Evolutionary conservation across 2,888 invertebrate species (phyloP), one percentile per base, ranked within the genome.

Genomic region (Ypsolopha sequella): DNA sequence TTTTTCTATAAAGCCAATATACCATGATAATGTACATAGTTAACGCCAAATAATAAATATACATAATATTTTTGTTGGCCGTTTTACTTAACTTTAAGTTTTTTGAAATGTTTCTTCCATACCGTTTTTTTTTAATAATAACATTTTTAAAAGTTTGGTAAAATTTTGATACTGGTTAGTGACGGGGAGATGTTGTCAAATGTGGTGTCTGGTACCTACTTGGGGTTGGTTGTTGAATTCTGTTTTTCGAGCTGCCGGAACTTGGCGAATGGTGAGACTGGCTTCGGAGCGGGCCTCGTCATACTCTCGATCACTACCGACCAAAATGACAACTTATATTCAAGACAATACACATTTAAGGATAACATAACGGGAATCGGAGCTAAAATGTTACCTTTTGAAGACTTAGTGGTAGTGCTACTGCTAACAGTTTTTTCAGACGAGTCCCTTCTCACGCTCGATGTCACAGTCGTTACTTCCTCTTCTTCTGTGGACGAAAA

Each of bases 181-280:
- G 24, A 24, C 4, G 2, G 4, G 24, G 2, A 24, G 24, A 4
- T 24, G n/a, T 51, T 52, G 56, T 55, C 49, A 48, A 57, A 54
- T 14, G 14, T 50, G 36, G 49, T 53, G 36, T 44, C 13, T 47
- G 9, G 9, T 51, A 76, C 89, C 91, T 89, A 95, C 95, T 93
- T 93, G 80, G 94, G 93, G 67, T 90, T 89, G 72, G 91, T 90
- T 69, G 89, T 89, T 65, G 94, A 94, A 79, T 92, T 93, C 85
- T 95, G 94, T 75, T 93, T 93, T 80, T 96, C 96, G 80, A 96
- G 90, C 88, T 96, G 95, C 77, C 93, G 93, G 88, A 96, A 96
- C 88, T 95, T 96, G 72, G 95, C 93, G 85, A 96, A 95, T 58
- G 96, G 94, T 66, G 95, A 95, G 71, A 93, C 89, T 61, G 93